Conservation (phyloP, 2,113 vertebrate species). For the Arizona elegans region DNA sequence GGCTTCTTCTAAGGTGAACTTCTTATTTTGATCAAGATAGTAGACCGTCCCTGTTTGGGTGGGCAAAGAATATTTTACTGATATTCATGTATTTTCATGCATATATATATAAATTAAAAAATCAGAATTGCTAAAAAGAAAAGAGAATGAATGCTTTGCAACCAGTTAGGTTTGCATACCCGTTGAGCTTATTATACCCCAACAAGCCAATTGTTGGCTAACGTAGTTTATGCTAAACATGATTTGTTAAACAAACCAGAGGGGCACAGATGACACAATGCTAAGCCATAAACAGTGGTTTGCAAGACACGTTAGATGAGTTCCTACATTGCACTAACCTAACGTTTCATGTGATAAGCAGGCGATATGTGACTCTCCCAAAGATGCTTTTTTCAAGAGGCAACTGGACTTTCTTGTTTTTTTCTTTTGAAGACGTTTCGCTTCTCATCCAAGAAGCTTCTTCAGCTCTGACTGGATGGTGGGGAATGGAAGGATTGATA, state of each 20-base stretch:
- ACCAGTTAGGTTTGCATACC: not conserved
- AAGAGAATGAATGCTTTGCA: not conserved
- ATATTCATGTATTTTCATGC: not conserved
- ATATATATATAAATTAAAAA: not conserved
- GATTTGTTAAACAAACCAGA: not conserved
- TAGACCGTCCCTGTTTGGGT: slow-evolving; percentile 78
- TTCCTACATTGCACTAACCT: not conserved
- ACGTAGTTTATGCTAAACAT: not conserved
- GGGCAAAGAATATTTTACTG: not conserved
- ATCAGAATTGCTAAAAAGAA: not conserved
- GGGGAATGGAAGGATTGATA: too few relatives aligned
- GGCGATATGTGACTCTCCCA: not conserved
- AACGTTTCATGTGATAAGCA: not conserved
- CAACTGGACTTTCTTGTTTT: too few relatives aligned
- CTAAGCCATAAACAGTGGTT: not conserved
- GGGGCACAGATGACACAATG: not conserved
- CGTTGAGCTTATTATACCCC: not conserved
- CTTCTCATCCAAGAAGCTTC: too few relatives aligned
- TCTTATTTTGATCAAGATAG: slow-evolving; percentile 69
- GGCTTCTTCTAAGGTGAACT: slow-evolving; percentile 81
- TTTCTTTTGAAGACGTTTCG: too few relatives aligned
- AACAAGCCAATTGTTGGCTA: not conserved
- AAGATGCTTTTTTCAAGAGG: too few relatives aligned
- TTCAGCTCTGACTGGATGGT: too few relatives aligned
- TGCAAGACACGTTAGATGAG: not conserved